Evolutionary conservation across 2,113 vertebrate genomes (phyloP).

Genomic region (Salvator merianae): DNA sequence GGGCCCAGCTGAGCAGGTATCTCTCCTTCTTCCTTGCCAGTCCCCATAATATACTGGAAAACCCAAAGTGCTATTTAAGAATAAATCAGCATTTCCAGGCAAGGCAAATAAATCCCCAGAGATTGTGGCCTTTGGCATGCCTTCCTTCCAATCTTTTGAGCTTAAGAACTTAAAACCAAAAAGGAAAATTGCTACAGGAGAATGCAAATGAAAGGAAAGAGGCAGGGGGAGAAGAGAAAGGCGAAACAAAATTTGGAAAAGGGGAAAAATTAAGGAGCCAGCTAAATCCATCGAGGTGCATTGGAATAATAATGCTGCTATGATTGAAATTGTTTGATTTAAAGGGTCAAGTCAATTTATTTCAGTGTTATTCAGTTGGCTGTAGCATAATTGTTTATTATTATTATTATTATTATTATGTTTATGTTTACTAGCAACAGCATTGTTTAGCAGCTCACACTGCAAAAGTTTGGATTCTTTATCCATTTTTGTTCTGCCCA

Average conservation of each 20-base stretch:
- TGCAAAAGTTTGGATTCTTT: too few species aligned
- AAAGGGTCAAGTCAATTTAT: too few species aligned
- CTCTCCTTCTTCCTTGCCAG: too few species aligned
- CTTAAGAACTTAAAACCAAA: constrained; percentile 27
- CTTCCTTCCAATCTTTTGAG: constrained; percentile 1
- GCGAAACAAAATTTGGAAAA: neutral
- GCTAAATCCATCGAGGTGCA: too few species aligned
- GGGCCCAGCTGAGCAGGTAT: neutral
- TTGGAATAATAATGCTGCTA: too few species aligned
- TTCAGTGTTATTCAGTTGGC: too few species aligned
- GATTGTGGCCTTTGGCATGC: neutral
- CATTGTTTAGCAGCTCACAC: too few species aligned
- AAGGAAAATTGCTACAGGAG: neutral
- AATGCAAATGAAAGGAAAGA: neutral
- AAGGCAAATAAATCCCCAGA: neutral
- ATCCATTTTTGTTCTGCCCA: too few species aligned
- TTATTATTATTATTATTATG: too few species aligned
- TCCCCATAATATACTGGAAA: neutral
- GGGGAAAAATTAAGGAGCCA: neutral
- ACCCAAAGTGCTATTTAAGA: neutral
- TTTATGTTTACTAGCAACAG: too few species aligned
- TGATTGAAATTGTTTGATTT: too few species aligned
- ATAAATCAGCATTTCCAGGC: neutral
- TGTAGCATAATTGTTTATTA: too few species aligned
- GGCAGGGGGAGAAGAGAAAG: fast-evolving